Evolutionary conservation across 2,113 vertebrate species (phyloP), one percentile per base, ranked within the genome.

Genomic region (Poicephalus gulielmi): DNA sequence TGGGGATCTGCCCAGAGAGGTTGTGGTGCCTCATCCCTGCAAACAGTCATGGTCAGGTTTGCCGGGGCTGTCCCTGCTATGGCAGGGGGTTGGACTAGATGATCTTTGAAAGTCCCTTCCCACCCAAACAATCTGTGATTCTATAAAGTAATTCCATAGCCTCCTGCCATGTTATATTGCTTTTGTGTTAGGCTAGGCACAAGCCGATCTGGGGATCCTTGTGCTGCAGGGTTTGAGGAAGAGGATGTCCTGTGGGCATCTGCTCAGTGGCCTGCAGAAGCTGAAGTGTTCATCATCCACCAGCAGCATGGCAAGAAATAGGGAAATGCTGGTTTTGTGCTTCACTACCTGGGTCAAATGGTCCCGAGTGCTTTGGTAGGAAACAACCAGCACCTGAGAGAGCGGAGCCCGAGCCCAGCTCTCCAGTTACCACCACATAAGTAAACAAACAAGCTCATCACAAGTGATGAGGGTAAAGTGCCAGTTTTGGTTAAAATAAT

Each of bases 391-490:
- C 66, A 50, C 52, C 53, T 4, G 11, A 84, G 88, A 74, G 86
- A 91, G 83, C 71, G 46, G 70, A 93, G 84, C 74, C 57, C 1
- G 5, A 66, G 73, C 35, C 86, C 83, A 60, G 86, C 73, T 88
- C 92, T 78, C 60, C 0, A 1, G 55, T 93, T 93, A 85, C 92
- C 66, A 53, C 18, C 0, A 75, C 55, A 4, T 79, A 69, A 82
- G 77, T 91, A 94, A 96, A 95, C 90, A 96, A 95, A 97, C 70
- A 85, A 83, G 83, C 82, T 95, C 88, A 87, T 95, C 92, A 79
- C 80, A 60, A 82, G 83, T 3, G 17, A 91, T 37, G 59, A 84
- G 83, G 86, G 92, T 83, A 52, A 52, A 20, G 20, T 79, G 88
- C 95, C 94, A 95, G 81, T 57, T 92, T 91, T 43, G 25, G 81